Evolutionary conservation across 2,888 invertebrate genomes (phyloP).

Genomic region (Drosophila leonis): DNA sequence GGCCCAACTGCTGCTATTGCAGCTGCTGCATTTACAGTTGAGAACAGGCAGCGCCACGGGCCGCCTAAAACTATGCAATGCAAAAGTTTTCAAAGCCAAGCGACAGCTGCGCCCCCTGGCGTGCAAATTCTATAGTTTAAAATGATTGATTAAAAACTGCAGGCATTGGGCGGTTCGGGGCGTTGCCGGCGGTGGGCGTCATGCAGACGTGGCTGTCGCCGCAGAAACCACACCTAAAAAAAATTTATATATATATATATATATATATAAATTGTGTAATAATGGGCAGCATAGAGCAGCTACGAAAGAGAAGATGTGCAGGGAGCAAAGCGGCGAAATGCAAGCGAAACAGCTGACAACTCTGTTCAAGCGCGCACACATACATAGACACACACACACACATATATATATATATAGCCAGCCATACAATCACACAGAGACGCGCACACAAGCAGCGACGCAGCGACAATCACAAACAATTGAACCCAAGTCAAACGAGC

Average conservation of each 20-base stretch:
- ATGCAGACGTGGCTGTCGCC: conserved; percentile 58
- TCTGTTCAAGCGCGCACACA: conserved; percentile 53
- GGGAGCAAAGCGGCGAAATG: conserved; percentile 39
- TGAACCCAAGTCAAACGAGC: conserved; percentile 82
- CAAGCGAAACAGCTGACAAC: conserved; percentile 79
- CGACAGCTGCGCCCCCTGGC: conserved; percentile 62
- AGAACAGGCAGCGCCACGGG: conserved; percentile 44
- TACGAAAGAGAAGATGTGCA: conserved; percentile 19
- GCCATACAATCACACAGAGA: conserved; percentile 24
- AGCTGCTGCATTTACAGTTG: conserved; percentile 37
- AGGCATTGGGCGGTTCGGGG: conserved; percentile 44
- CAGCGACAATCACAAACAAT: conserved; percentile 80
- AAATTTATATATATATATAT: conserved; percentile 24
- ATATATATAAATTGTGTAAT: conserved; percentile 69
- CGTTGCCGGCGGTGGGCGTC: conserved; percentile 54
- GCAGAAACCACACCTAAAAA: conserved; percentile 78
- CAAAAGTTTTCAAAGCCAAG: conserved; percentile 73
- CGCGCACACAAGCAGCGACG: conserved; percentile 35
- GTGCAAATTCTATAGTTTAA: conserved; percentile 60
- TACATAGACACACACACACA: conserved; percentile 15
- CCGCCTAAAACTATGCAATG: conserved; percentile 67
- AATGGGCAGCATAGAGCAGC: conserved; percentile 50
- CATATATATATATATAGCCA: conserved; percentile 4
- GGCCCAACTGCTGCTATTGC: conserved; percentile 39
- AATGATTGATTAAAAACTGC: conserved; percentile 75